Evolutionary conservation across 2,888 invertebrate genomes (phyloP).

Genomic region (Oscheius sp.): DNA sequence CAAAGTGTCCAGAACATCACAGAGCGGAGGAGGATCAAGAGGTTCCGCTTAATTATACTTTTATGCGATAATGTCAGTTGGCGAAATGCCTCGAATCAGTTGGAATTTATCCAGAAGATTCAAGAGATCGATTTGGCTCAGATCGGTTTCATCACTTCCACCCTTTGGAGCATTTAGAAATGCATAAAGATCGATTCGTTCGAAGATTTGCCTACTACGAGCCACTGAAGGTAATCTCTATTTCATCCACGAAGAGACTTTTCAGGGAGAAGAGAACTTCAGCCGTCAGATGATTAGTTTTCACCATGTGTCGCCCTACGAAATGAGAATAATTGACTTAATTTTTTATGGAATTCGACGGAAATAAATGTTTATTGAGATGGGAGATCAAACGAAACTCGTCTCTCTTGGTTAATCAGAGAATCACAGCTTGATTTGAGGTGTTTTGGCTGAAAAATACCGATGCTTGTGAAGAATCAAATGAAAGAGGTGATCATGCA

Average conservation of each 20-base stretch:
- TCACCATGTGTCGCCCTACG: constrained; percentile 63
- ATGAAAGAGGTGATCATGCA: neutral
- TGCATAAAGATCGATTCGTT: constrained; percentile 43
- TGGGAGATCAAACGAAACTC: neutral
- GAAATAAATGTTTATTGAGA: neutral
- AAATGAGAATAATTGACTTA: constrained; percentile 60
- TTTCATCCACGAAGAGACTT: no score
- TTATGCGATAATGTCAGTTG: constrained; percentile 30
- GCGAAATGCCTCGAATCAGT: constrained; percentile 55
- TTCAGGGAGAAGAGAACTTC: constrained; percentile 49
- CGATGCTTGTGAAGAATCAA: neutral
- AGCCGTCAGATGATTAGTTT: constrained; percentile 57
- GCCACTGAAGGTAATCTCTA: constrained; percentile 35
- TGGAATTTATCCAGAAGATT: constrained; percentile 55
- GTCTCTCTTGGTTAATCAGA: neutral
- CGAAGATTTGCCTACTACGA: constrained; percentile 47
- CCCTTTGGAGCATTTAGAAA: constrained; percentile 48
- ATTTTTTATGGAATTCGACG: constrained; percentile 31
- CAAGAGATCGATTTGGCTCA: constrained; percentile 51
- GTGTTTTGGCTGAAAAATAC: constrained; percentile 3
- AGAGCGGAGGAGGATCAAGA: constrained; percentile 66
- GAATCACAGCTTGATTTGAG: neutral
- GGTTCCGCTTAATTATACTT: constrained; percentile 25
- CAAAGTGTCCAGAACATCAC: constrained; percentile 59
- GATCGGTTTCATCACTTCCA: constrained; percentile 61